Base-by-base conservation (phyloP, 2,797 vertebrate genomes). In the Anas bernieri region DNA sequence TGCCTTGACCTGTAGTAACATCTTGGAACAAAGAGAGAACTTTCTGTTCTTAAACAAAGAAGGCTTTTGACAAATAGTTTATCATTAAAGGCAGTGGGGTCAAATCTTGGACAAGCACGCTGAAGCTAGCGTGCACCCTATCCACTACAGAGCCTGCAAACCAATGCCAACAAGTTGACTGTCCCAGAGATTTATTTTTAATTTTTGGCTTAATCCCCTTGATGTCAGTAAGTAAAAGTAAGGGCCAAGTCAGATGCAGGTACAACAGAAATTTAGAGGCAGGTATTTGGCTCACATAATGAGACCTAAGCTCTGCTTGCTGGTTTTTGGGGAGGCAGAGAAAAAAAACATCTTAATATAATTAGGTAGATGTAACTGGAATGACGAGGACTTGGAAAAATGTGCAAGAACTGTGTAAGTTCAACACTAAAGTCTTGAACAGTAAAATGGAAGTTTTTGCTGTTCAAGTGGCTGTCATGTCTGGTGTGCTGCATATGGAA, bases 1-100 rank as follows among this genome's bases (percentile, higher is more conserved):
- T 81, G 39, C 64, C 50, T 83, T 96, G 90, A 96, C 93, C 90
- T 94, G 72, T 62, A 90, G 73, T 94, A 93, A 87, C 84, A 21
- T 90, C 41, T 81, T 83, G 62, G 66, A 84, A 87, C 25, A 82
- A 76, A 92, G 93, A 88, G 22, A 31, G 48, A 90, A 91, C 77
- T 69, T 86, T 85, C 62, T 82, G 12, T 67, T 88, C 4, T 1
- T 23, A 35, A 91, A 91, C 35, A 86, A 80, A 94, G 76, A 64
- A 86, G 48, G 66, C 79, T 93, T 85, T 97, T 96, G 43, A 77
- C 12, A 37, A 80, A 13, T 48, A 77, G 72, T 17, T 90, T 94
- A 22, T 87, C 10, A 35, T 86, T 84, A 88, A 62, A n/a, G 45
- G 35, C 52, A 85, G 54, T 35, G 25, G 58, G 76, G 58, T 68